phyloP scores from a whole-genome alignment of 2,797 vertebrate genomes.

The Dendrocincla tyrannina region DNA sequence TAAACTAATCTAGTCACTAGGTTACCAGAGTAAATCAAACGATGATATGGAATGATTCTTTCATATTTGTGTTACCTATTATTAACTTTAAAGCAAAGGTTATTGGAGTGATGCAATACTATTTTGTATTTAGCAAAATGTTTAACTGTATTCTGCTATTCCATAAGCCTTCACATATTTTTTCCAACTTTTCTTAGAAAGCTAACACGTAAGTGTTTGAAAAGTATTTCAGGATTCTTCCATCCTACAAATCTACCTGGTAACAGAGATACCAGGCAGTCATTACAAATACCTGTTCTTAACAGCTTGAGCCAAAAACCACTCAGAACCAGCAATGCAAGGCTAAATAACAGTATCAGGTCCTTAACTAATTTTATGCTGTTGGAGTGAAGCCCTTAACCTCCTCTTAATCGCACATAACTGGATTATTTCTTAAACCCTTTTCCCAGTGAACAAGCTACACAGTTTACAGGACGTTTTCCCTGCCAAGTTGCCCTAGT shows the following conservation, averaged over 20 bases:
- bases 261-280: not conserved
- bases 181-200: not conserved
- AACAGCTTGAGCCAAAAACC: not conserved
- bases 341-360: not conserved
- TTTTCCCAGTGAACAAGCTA: not conserved
- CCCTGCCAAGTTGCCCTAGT: not conserved
- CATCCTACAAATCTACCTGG: not conserved
- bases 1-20: too few species aligned
- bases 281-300: not conserved
- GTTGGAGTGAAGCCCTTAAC: not conserved
- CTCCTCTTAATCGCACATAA: not conserved
- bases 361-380: not conserved
- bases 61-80: not conserved
- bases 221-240: not conserved
- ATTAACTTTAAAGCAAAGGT: not conserved
- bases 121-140: not conserved
- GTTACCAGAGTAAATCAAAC: not conserved
- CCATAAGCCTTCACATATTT: not conserved
- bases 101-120: not conserved
- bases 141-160: not conserved
- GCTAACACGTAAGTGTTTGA: not conserved
- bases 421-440: not conserved
- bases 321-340: not conserved
- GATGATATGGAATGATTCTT: not conserved
- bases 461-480: not conserved